Evolutionary conservation across 2,797 vertebrate species (phyloP).

Genomic region (Urocyon cinereoargenteus): DNA sequence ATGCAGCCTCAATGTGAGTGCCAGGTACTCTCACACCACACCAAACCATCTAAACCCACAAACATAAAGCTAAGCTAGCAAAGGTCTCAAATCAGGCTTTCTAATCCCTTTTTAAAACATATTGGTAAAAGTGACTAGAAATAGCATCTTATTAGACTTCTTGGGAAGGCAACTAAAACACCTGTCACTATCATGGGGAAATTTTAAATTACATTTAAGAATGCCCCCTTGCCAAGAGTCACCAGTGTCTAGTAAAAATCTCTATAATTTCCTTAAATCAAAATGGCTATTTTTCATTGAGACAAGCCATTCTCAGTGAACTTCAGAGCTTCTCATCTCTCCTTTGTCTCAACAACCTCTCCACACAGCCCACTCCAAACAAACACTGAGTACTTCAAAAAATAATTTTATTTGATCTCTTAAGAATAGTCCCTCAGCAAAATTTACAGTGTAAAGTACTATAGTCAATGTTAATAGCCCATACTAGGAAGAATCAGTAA

Average conservation of each 20-base stretch:
- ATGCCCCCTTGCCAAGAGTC: background rate
- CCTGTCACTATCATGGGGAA: background rate
- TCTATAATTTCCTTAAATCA: background rate
- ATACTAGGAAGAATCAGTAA: background rate
- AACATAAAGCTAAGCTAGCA: background rate
- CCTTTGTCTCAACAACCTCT: background rate
- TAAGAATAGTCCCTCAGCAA: background rate
- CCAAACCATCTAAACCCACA: background rate
- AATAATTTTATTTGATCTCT: background rate
- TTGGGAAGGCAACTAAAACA: conserved; percentile 38
- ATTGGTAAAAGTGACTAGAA: background rate
- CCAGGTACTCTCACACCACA: background rate
- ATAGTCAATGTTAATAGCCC: background rate
- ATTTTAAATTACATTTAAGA: conserved; percentile 52
- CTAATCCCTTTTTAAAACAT: conserved; percentile 31
- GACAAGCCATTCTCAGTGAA: background rate
- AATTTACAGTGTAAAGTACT: background rate
- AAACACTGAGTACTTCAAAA: background rate
- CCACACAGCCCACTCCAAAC: background rate
- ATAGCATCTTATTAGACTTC: background rate
- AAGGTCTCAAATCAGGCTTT: conserved; percentile 11
- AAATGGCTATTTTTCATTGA: conserved; percentile 18
- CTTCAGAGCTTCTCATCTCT: background rate
- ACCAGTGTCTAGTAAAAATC: background rate
- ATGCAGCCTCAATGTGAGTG: background rate